Evolutionary conservation across 1,140 invertebrate genomes (phyloP), one percentile per base, ranked within the genome.

Genomic region (Bombus pascuorum): DNA sequence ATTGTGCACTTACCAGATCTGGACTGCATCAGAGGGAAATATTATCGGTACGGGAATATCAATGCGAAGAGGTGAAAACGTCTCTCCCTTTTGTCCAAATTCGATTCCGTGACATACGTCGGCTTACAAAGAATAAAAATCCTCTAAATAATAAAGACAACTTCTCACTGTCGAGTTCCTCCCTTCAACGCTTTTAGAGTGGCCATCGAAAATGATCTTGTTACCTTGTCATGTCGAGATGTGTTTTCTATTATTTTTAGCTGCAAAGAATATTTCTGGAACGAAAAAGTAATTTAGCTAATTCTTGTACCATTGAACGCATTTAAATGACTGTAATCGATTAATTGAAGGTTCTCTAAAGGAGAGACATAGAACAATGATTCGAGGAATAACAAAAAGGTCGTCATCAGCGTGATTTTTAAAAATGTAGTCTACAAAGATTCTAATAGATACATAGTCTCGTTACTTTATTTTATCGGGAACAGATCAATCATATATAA

Each of bases 1-100:
- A 73, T 77, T 86, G 85, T 83, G 76, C 83, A 87, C 83, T 87
- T 87, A 83, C 76, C 53, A 74, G 83, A 86, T 80, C 79, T 79
- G 84, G 73, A 82, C 84, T 44, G 84, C 73, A 70, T 78, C 74
- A 57, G 57, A 57, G 37, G 39, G 74, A 86, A 86, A 86, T 86
- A 82, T 82, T 66, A 86, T 86, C 73, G 78, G 44, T 57, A 57
- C 47, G 83, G 75, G 83, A 85, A 86, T 81, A 87, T 85, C 86
- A 77, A 85, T 77, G 53, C 72, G 42, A 68, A 12, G 59, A 66
- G 47, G 74, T 34, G 68, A 66, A 66, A 34, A 81, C 78, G 39
- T 75, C 37, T 15, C 53, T 59, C 37, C 15, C 39, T 42, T 78
- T 65, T 39, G 72, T 71, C 28, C 65, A 28, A 66, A 86, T 83